Conservation (phyloP, 2,113 vertebrate species). For the Redunca redunca region DNA sequence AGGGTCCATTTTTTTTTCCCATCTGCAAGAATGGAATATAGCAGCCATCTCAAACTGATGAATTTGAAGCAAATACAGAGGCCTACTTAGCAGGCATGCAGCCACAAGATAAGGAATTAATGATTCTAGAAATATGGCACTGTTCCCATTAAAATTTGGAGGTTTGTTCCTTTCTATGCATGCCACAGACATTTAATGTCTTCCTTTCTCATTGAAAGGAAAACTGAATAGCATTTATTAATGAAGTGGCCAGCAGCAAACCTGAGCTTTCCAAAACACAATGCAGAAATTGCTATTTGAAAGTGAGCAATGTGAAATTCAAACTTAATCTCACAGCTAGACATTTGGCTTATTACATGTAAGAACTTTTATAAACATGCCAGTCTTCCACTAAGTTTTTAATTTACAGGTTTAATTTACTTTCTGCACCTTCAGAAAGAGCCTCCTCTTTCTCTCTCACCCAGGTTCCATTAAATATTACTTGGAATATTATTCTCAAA, state of each 20-base stretch:
- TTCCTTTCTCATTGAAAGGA: constrained; percentile 22
- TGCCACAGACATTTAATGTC: constrained; percentile 28
- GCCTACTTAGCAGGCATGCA: constrained; percentile 59
- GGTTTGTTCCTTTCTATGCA: constrained; percentile 53
- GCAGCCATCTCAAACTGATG: constrained; percentile 53
- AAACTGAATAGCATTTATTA: constrained; percentile 58
- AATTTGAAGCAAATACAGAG: constrained; percentile 68
- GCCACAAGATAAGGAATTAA: constrained; percentile 73
- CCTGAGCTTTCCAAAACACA: neutral
- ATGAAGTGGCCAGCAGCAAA: constrained; percentile 10
- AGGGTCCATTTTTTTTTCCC: constrained; percentile 42
- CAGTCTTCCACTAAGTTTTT: neutral
- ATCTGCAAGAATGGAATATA: constrained; percentile 35
- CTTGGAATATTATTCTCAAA: neutral
- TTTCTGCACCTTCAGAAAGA: neutral
- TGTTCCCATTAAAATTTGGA: constrained; percentile 59
- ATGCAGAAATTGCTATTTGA: neutral
- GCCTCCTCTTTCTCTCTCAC: neutral
- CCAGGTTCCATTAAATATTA: neutral
- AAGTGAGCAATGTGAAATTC: constrained; percentile 11
- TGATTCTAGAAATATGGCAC: constrained; percentile 56
- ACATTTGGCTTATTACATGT: neutral
- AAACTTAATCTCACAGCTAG: constrained; percentile 5
- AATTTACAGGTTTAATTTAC: neutral
- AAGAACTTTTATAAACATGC: neutral